Base-by-base conservation (phyloP, 2,888 invertebrate genomes). In the Caenorhabditis angaria region DNA sequence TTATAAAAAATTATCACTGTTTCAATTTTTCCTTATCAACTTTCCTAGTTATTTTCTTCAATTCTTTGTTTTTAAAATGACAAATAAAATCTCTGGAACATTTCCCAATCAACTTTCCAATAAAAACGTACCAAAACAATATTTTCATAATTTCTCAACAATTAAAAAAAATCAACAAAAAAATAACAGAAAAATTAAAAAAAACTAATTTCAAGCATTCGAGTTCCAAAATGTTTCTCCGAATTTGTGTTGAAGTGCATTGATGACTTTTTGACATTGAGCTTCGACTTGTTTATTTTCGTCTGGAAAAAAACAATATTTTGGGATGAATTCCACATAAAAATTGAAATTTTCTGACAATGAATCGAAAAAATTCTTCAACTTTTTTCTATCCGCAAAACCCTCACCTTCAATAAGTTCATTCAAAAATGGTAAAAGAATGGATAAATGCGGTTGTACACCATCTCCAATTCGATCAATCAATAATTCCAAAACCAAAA, bases 241-340 rank as follows among this genome's bases (percentile, higher is more conserved):
- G 51, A 85, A 85, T 60, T 82, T 83, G 55, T 70, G 66, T 55
- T 83, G 82, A 5, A 85, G 72, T 32, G 79, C 56, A 53, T 75
- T 74, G 50, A 85, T 75, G 18, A 83, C 81, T 54, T 71, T 73
- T 48, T 82, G 82, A 58, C 83, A 81, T 62, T 85, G 82, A 12
- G 81, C 80, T 25, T 81, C 79, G 41, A 85, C 83, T 61, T 82
- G 77, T 53, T 77, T 79, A 74, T 84, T 82, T 35, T 80, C 79
- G 62, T 84, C 84, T 81, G 65, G 27, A 80, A 60, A 54, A n/a
- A n/a, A n/a, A n/a, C n/a, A n/a, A n/a, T n/a, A 27, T n/a, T n/a
- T n/a, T n/a, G n/a, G n/a, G n/a, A n/a, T n/a, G n/a, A n/a, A n/a
- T 6, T 35, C 35, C 35, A 35, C 8, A 35, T 10, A 14, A 10